Evolutionary conservation across 1,140 invertebrate genomes (phyloP).

Genomic region (Drosophila ercepeae): DNA sequence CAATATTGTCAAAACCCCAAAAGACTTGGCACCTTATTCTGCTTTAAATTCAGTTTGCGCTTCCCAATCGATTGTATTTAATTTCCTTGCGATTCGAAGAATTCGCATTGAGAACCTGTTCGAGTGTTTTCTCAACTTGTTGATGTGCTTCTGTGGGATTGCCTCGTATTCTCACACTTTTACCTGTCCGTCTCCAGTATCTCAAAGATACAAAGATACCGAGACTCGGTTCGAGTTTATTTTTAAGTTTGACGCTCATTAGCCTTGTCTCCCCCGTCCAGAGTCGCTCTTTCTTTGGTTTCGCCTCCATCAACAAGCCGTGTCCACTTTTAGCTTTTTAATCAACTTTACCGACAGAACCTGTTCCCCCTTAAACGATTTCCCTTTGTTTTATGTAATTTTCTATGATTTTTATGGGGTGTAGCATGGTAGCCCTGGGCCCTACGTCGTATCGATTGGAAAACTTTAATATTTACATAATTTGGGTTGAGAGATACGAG

Average conservation of each 20-base stretch:
- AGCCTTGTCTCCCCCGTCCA: slow-evolving; percentile 27
- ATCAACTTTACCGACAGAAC: slow-evolving; percentile 16
- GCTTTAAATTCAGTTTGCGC: too few relatives aligned
- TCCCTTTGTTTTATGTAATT: slow-evolving; percentile 30
- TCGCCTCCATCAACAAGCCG: slow-evolving; percentile 32
- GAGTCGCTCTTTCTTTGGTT: slow-evolving; percentile 1
- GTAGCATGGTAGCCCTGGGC: slow-evolving; percentile 24
- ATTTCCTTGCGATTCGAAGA: slow-evolving; percentile 15
- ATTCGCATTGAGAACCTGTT: slow-evolving; percentile 60
- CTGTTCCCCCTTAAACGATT: background rate
- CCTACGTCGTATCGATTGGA: slow-evolving; percentile 15
- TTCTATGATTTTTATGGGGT: slow-evolving; percentile 35
- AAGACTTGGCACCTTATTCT: background rate
- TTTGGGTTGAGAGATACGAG: slow-evolving; percentile 1
- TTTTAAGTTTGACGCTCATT: slow-evolving; percentile 60
- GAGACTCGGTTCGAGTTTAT: slow-evolving; percentile 38
- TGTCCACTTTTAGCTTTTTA: slow-evolving; percentile 38
- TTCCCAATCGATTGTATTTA: slow-evolving; percentile 17
- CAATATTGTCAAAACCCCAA: background rate
- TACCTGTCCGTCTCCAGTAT: slow-evolving; percentile 17
- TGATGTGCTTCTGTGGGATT: slow-evolving; percentile 17
- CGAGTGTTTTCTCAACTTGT: slow-evolving; percentile 13
- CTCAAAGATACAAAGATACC: slow-evolving; percentile 7
- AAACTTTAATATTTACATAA: slow-evolving; percentile 43
- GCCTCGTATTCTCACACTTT: slow-evolving; percentile 39